Evolutionary conservation across 2,113 vertebrate species (phyloP), one percentile per base, ranked within the genome.

Genomic region (Dromiciops gliroides): DNA sequence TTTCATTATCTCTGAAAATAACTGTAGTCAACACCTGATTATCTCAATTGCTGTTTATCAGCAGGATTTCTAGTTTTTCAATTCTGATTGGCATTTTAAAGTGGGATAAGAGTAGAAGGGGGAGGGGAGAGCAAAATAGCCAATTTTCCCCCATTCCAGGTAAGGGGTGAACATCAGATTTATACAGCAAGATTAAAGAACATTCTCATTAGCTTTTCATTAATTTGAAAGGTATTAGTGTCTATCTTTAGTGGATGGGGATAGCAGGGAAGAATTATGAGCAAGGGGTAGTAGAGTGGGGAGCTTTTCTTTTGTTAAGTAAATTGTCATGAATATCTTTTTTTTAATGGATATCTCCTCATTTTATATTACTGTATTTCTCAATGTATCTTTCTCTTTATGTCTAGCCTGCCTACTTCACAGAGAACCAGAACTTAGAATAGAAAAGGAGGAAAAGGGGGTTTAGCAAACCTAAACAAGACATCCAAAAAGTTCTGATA

Each of bases 141-240:
- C 44, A 44, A 44, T 44, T 83, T 83, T 22, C 6, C n/a, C 19
- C 37, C n/a, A 83, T 44, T 44, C 37, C n/a, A 83, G n/a, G 67
- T 83, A 44, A 83, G 6, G 23, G 44, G 37, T 22, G n/a, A 83
- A 44, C n/a, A 44, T 83, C 6, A 22, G 16, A 83, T 83, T 22
- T 44, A 83, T n/a, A 44, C 16, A 83, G n/a, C 4, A 8, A 28
- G 50, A 75, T 50, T 92, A 50, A 83, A 25, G 48, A 89, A 24
- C 23, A n/a, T 52, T 92, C 26, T 19, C 50, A 93, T 93, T 96
- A 75, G 37, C 67, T 96, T 94, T 92, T 90, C 3, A 93, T 94
- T 89, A 95, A 37, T n/a, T 67, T 83, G 37, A 83, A 7, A 67
- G 14, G 26, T 94, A 2, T 95, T 53, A 89, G 91, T 89, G 91